Conservation (phyloP, 2,113 vertebrate genomes). For the Pimephales promelas region DNA sequence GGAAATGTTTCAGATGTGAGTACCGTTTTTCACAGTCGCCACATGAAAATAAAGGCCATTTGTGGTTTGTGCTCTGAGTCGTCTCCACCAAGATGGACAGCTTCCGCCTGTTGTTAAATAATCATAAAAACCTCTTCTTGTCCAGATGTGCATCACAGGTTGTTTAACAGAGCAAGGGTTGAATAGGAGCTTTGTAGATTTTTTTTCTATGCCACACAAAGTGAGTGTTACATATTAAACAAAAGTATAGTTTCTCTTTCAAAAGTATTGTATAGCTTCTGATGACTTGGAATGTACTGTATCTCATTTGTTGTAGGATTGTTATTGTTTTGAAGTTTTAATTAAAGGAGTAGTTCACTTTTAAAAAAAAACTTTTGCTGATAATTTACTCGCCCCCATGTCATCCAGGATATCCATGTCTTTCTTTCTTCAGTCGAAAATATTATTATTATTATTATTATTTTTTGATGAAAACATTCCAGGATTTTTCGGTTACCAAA, state of each 20-base stretch:
- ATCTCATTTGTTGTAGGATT: not conserved
- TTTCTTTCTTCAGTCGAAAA: no score
- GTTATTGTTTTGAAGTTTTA: not conserved
- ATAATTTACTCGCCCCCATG: no score
- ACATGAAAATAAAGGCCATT: conserved; percentile 79
- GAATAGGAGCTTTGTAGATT: conserved; percentile 60
- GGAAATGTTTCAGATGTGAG: conserved; percentile 76
- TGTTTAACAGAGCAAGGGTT: conserved; percentile 62
- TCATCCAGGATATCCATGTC: no score
- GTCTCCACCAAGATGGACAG: conserved; percentile 70
- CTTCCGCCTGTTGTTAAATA: conserved; percentile 74
- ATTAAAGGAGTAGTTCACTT: no score
- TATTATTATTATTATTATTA: no score
- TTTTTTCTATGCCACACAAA: conserved; percentile 26
- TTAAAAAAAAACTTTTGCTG: no score
- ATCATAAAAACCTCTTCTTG: conserved; percentile 52
- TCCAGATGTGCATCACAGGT: conserved; percentile 71
- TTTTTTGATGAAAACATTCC: no score
- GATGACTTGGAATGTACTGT: not conserved
- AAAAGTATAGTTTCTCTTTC: not conserved
- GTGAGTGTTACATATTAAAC: no score
- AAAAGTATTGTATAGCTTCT: not conserved
- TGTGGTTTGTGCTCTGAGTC: conserved; percentile 73
- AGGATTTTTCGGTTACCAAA: no score
- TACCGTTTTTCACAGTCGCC: conserved; percentile 76